phyloP scores from a whole-genome alignment of 2,888 invertebrate genomes.

The Cerceris ruficornis region DNA sequence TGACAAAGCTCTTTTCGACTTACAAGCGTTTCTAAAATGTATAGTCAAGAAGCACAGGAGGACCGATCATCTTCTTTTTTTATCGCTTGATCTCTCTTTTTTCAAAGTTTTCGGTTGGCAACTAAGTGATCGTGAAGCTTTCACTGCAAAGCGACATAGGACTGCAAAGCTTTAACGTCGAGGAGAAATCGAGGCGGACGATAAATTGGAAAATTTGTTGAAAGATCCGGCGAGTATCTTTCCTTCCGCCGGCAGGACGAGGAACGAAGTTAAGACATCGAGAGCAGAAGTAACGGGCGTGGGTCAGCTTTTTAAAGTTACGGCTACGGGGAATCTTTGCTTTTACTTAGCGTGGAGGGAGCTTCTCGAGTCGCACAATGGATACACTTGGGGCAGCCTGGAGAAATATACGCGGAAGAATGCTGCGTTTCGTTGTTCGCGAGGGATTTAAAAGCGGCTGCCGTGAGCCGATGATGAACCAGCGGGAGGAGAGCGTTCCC shows the following conservation, averaged over 20 bases:
- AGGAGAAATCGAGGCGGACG: too few species aligned
- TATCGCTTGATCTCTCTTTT: too few species aligned
- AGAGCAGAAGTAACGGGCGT: slow-evolving; percentile 16
- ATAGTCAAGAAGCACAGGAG: too few species aligned
- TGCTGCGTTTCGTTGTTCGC: neutral
- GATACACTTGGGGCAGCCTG: slow-evolving; percentile 11
- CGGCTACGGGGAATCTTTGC: slow-evolving; percentile 17
- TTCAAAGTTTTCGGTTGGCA: too few species aligned
- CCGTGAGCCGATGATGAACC: neutral
- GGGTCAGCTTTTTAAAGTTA: slow-evolving; percentile 25
- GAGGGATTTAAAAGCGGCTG: neutral
- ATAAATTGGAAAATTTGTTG: too few species aligned
- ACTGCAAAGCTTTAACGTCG: too few species aligned
- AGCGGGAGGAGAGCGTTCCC: neutral
- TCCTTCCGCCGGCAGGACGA: neutral
- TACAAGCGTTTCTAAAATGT: too few species aligned
- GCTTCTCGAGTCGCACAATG: slow-evolving; percentile 33
- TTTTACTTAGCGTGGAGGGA: slow-evolving; percentile 11
- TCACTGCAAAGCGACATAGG: too few species aligned
- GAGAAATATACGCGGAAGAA: neutral
- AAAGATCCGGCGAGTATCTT: neutral
- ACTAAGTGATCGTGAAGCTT: too few species aligned
- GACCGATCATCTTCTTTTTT: too few species aligned
- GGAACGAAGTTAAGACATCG: neutral
- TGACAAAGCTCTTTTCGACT: too few species aligned